Base-by-base conservation (phyloP, 2,797 vertebrate genomes). In the Acipenser oxyrinchus region DNA sequence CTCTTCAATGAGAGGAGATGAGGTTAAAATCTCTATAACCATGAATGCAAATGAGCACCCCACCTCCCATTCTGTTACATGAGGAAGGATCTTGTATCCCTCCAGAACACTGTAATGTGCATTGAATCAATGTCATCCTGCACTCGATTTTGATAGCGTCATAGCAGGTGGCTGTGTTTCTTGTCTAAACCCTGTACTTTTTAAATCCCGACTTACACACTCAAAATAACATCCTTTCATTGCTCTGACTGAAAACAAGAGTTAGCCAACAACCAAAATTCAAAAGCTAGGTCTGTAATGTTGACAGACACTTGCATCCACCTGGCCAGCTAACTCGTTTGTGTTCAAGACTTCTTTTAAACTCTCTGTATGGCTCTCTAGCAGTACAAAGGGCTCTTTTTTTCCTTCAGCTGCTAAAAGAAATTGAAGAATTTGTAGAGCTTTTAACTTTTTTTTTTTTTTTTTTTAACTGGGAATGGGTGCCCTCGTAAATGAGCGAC, bases 211-310 rank as follows among this genome's bases (percentile, higher is more conserved):
- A 62, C 77, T 77, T 78, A 67, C 74, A 77, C 72, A 60, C 78
- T 76, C 82, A 79, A 69, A 69, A 69, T 67, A 83, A 77, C 64
- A 74, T 74, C 76, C 74, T 72, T 6, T 72, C 74, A 61, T 23
- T 62, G 66, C 72, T 75, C 48, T 79, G 78, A 80, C 86, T 89
- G 89, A 74, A 82, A 76, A 78, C 75, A 69, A 69, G 71, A 74
- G 87, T 89, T 89, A 89, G 87, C 84, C 79, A 80, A 83, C 81
- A 74, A 74, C 64, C 78, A 70, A 55, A 75, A 74, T 76, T 72
- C 80, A 77, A 76, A 75, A 68, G 68, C 73, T 79, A 68, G 68
- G 70, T 73, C 77, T 66, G 70, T 72, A 68, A 75, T 70, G 50
- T 73, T 75, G 75, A 76, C 75, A 72, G 76, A 70, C 69, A 78